Percentiles rank a stretch among this genome's conserved stretches.
Evolutionary conservation across 1,140 invertebrate genomes (phyloP).

Genomic region (Contarinia nasturtii): DNA sequence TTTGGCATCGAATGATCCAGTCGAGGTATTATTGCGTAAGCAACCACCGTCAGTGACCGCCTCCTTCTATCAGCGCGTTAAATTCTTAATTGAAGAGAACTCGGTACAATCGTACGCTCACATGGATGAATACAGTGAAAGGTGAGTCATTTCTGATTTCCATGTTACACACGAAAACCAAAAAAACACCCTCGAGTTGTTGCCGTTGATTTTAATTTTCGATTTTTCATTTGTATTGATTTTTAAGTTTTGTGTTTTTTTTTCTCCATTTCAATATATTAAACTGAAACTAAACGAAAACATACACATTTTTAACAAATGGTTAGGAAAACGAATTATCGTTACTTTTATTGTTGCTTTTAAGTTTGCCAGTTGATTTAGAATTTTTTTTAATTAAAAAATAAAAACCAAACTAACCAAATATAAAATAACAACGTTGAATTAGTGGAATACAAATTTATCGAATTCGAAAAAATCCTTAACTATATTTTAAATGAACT

Average conservation of each 20-base stretch:
- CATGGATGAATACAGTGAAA: constrained; percentile 92
- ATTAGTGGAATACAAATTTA: too few relatives aligned
- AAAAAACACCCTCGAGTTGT: too few relatives aligned
- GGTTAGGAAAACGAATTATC: neutral
- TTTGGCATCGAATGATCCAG: constrained; percentile 82
- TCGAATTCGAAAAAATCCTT: neutral
- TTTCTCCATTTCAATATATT: constrained; percentile 9
- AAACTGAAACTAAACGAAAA: constrained; percentile 6
- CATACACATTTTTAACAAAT: constrained; percentile 7
- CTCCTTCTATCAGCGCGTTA: constrained; percentile 94
- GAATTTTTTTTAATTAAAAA: neutral
- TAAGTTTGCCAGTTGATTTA: constrained; percentile 3
- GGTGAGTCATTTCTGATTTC: constrained; percentile 44
- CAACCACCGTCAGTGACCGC: constrained; percentile 90
- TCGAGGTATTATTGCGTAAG: constrained; percentile 84
- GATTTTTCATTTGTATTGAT: neutral
- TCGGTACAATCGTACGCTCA: constrained; percentile 96
- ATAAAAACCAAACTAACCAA: constrained; percentile 1
- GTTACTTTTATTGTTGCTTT: constrained; percentile 5
- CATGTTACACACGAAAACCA: neutral
- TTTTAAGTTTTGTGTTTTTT: neutral
- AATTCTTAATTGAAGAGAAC: constrained; percentile 96
- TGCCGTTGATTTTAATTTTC: neutral
- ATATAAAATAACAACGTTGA: too few relatives aligned
- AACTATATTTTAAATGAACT: constrained; percentile 9